These are phyloP conservation scores for Diplazon laetatorius DNA, from an alignment of 2,888 invertebrate species.

Conservation along the genomic window DNA sequence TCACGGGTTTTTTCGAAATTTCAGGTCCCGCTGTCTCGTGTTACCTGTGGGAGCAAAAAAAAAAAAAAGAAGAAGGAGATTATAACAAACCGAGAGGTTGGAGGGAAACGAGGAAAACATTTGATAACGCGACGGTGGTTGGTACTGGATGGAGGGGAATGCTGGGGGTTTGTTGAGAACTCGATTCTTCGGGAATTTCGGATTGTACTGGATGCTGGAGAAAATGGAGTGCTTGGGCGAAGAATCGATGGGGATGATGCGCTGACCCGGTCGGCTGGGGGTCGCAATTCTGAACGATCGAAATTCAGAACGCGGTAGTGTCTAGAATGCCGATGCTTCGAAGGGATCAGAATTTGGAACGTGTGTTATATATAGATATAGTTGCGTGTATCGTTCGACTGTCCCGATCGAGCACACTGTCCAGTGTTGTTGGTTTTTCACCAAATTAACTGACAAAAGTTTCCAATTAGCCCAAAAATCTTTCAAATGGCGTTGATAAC, in stretches of 20 bases:
- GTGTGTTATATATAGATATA: too few species aligned
- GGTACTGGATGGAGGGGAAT: neutral
- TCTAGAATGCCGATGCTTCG: too few species aligned
- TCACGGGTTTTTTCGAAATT: constrained; percentile 76
- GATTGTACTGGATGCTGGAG: neutral
- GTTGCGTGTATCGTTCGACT: too few species aligned
- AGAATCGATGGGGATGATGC: neutral
- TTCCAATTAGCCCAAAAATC: too few species aligned
- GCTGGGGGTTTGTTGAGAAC: neutral
- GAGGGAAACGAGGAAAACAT: neutral
- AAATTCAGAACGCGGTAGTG: too few species aligned
- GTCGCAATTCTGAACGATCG: too few species aligned
- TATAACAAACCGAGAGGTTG: neutral
- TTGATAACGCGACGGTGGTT: neutral
- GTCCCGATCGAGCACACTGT: too few species aligned
- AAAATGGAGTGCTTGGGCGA: neutral
- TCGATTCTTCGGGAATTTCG: neutral
- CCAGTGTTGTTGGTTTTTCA: too few species aligned
- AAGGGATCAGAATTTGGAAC: too few species aligned
- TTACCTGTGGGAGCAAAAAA: constrained; percentile 24
- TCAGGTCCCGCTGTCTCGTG: constrained; percentile 29
- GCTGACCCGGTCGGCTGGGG: too few species aligned
- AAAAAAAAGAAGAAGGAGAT: constrained; percentile 18
- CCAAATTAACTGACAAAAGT: too few species aligned
- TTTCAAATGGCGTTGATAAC: too few species aligned